Evolutionary conservation across 2,113 vertebrate genomes (phyloP).

Genomic region (Oryzias curvinotus): DNA sequence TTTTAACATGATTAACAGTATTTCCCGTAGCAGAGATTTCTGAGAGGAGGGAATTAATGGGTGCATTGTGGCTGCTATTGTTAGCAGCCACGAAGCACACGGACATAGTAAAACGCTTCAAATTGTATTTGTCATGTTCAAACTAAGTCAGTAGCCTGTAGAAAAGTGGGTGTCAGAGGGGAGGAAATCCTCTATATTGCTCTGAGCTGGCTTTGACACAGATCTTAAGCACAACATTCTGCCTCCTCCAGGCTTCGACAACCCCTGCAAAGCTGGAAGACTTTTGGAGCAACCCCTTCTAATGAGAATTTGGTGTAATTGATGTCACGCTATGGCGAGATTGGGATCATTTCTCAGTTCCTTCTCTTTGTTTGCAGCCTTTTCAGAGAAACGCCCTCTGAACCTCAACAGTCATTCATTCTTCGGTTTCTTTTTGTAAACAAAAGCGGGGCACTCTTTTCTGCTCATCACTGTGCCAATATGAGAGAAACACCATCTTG

Average conservation of each 20-base stretch:
- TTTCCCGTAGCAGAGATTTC: slow-evolving; percentile 40
- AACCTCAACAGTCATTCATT: slow-evolving; percentile 77
- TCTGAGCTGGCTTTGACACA: slow-evolving; percentile 62
- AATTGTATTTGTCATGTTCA: slow-evolving; percentile 66
- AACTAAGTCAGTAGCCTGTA: slow-evolving; percentile 47
- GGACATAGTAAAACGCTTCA: slow-evolving; percentile 45
- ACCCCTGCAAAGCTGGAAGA: slow-evolving; percentile 46
- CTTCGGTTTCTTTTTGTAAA: slow-evolving; percentile 76
- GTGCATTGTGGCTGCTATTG: slow-evolving; percentile 56
- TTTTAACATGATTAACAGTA: slow-evolving; percentile 55
- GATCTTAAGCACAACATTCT: slow-evolving; percentile 64
- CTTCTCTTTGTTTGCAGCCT: slow-evolving; percentile 73
- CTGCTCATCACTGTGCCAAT: slow-evolving; percentile 60
- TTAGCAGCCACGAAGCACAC: slow-evolving; percentile 28
- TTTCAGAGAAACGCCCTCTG: slow-evolving; percentile 74
- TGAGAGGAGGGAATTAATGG: slow-evolving; percentile 49
- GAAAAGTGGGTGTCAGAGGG: slow-evolving; percentile 58
- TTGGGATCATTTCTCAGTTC: slow-evolving; percentile 73
- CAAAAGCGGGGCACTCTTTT: slow-evolving; percentile 66
- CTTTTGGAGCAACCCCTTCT: slow-evolving; percentile 48
- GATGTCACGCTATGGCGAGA: slow-evolving; percentile 71
- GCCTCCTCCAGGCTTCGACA: slow-evolving; percentile 60
- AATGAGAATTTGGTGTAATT: slow-evolving; percentile 74
- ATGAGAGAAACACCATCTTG: slow-evolving; percentile 79
- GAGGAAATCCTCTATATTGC: slow-evolving; percentile 61